Conservation (phyloP, 2,113 vertebrate genomes). For the Aramus guarauna region DNA sequence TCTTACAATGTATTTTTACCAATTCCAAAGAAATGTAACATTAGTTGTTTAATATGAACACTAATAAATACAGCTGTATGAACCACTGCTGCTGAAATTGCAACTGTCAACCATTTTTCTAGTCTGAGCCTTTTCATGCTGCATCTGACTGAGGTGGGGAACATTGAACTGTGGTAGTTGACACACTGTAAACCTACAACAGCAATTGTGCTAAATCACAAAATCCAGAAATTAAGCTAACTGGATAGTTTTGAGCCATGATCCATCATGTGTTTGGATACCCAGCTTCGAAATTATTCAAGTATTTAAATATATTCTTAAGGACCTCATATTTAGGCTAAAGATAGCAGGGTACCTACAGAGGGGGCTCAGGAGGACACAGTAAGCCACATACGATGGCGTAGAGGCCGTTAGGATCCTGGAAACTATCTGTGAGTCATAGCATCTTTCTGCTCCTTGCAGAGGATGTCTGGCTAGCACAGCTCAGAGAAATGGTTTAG, state of each 20-base stretch:
- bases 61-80: background rate
- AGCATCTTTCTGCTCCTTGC: background rate
- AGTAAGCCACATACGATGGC: rapidly evolving
- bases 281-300: background rate
- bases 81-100: background rate
- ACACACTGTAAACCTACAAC: background rate
- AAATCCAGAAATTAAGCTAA: background rate
- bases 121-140: background rate
- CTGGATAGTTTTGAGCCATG: rapidly evolving
- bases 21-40: background rate
- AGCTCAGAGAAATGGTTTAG: background rate
- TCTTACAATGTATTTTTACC: background rate
- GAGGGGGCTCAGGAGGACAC: rapidly evolving
- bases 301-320: background rate
- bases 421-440: background rate
- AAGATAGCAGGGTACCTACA: background rate
- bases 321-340: background rate
- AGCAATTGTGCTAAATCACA: background rate
- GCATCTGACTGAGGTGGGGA: background rate
- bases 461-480: background rate
- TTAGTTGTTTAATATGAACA: background rate
- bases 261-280: background rate
- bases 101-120: background rate
- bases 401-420: background rate
- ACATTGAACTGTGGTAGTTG: background rate